Base-by-base conservation (phyloP, 1,140 invertebrate species). In the Gerris buenoi region DNA sequence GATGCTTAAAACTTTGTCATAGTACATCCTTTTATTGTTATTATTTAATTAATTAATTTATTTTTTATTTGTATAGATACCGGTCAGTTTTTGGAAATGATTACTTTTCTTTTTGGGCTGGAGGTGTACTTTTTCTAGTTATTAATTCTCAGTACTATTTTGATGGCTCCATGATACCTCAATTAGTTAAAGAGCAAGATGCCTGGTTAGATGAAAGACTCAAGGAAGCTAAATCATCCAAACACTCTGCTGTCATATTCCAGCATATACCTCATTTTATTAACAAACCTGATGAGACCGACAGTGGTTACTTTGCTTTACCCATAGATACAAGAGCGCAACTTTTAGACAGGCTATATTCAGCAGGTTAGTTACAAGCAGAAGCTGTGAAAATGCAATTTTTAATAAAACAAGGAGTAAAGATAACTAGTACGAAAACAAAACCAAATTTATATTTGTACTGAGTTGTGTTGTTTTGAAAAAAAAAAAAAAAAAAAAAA, bases 231-330 rank as follows among this genome's bases (percentile, higher is more conserved):
- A 68, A 71, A 33, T 62, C 57, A 22, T 62, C 15, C 15, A 70
- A 67, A 61, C 57, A 68, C 59, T 64, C 66, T n/a, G 70, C 76
- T 56, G 74, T 84, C 46, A 69, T 83, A 3, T 82, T 84, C 69
- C 81, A 84, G 71, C 83, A 84, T 71, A 81, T 84, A 66, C 80
- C 82, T 10, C 80, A 76, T 74, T 84, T 84, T 74, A 10, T 82
- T 1, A 61, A 73, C 10, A 58, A 72, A 27, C 67, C 74, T 1
- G 76, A 82, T 58, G 81, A 81, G 2, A 68, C 62, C 70, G 70
- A 72, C n/a, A 66, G 73, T 15, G 70, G 67, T 0, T 81, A 81
- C 70, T 82, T 81, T 72, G 81, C 79, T 68, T 73, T 83, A 63
- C 71, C 73, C 0, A 64, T 70, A 28, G 63, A 72, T 25, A 57